phyloP scores from a whole-genome alignment of 2,888 invertebrate species.

The Xestobium rufovillosum region DNA sequence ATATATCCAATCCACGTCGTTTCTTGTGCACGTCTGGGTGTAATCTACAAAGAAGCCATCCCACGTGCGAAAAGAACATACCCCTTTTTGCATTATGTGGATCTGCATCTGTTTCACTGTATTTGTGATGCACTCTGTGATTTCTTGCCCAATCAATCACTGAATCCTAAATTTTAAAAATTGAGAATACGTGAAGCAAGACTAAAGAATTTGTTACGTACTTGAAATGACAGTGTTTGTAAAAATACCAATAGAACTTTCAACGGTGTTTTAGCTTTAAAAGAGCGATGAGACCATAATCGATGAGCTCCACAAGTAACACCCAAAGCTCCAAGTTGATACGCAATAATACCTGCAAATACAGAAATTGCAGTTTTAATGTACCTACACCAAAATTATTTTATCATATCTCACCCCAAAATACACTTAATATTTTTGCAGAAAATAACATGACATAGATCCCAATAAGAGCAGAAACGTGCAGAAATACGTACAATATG shows the following conservation, averaged over 20 bases:
- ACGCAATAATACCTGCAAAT: neutral
- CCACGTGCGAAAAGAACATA: neutral
- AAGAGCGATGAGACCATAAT: neutral
- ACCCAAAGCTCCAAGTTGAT: neutral
- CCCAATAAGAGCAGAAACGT: neutral
- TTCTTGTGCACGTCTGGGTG: neutral
- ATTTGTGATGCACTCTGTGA: conserved; percentile 3
- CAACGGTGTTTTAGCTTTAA: neutral
- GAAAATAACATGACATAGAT: neutral
- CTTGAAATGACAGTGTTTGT: conserved; percentile 1
- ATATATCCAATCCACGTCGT: neutral
- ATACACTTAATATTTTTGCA: neutral
- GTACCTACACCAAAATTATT: neutral
- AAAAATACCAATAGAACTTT: neutral
- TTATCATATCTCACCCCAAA: neutral
- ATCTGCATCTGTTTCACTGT: conserved; percentile 1
- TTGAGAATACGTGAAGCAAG: neutral
- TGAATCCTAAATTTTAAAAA: neutral
- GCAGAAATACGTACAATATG: neutral
- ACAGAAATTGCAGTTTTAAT: neutral
- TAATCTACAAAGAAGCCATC: neutral
- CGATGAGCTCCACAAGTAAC: neutral
- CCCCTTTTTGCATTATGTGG: neutral
- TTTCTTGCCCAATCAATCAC: conserved; percentile 2
- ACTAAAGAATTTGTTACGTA: too few relatives aligned